These are phyloP conservation scores for Sarcophaga variegata DNA, from an alignment of 2,888 invertebrate genomes.

Conservation along the genomic window DNA sequence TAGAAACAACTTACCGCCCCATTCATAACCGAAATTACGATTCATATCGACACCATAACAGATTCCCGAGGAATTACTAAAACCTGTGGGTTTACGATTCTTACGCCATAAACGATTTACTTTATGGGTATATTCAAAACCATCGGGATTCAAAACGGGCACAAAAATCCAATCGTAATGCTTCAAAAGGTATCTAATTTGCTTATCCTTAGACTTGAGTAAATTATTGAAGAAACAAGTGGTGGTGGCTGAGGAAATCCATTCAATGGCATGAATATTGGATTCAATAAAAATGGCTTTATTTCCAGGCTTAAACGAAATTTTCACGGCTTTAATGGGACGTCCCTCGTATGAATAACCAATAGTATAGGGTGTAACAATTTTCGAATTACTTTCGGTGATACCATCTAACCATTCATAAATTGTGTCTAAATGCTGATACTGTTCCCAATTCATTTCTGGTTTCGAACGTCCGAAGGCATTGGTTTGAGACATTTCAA, in stretches of 20 bases:
- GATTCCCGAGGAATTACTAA: slow-evolving; percentile 67
- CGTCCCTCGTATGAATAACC: slow-evolving; percentile 75
- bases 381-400: background rate
- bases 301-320: slow-evolving; percentile 73
- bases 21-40: slow-evolving; percentile 74
- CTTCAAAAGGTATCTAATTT: slow-evolving; percentile 64
- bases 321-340: slow-evolving; percentile 72
- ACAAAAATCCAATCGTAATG: slow-evolving; percentile 76
- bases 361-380: slow-evolving; percentile 62
- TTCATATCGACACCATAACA: slow-evolving; percentile 76
- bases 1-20: slow-evolving; percentile 70
- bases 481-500: background rate
- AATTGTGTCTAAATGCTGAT: slow-evolving; percentile 74
- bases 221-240: slow-evolving; percentile 74
- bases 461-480: too few relatives aligned
- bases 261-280: slow-evolving; percentile 77
- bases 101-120: slow-evolving; percentile 76
- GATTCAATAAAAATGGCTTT: slow-evolving; percentile 76
- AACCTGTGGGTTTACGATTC: slow-evolving; percentile 76
- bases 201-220: slow-evolving; percentile 69
- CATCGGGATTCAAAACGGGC: slow-evolving; percentile 77
- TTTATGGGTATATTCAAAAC: slow-evolving; percentile 74
- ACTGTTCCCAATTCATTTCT: slow-evolving; percentile 75
- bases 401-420: slow-evolving; percentile 73
- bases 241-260: slow-evolving; percentile 76